These are phyloP conservation scores for Callimorpha dominula DNA, from an alignment of 2,888 invertebrate genomes.

Conservation along the genomic window DNA sequence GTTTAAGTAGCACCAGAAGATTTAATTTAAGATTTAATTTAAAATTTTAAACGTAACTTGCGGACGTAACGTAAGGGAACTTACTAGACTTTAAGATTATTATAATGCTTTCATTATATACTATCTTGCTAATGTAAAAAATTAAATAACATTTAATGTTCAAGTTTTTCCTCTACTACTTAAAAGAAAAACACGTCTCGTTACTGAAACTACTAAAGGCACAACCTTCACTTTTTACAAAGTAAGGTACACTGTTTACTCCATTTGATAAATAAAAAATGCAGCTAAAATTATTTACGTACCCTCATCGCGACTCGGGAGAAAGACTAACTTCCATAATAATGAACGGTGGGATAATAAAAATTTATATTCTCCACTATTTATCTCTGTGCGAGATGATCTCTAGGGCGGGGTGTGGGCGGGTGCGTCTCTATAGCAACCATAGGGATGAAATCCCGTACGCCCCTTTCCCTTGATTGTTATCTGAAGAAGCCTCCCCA, in stretches of 20 bases:
- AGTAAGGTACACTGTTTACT: constrained; percentile 21
- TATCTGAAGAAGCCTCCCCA: constrained; percentile 81
- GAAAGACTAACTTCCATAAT: constrained; percentile 73
- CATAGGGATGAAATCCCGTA: constrained; percentile 72
- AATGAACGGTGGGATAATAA: constrained; percentile 83
- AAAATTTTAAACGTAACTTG: too few species aligned
- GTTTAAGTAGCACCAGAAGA: too few species aligned
- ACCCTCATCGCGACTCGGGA: constrained; percentile 70
- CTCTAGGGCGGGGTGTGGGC: constrained; percentile 76
- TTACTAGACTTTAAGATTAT: too few species aligned
- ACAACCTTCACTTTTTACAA: not conserved
- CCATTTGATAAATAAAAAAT: constrained; percentile 53
- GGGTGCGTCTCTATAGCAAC: constrained; percentile 81
- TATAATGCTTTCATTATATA: too few species aligned
- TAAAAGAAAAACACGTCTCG: too few species aligned
- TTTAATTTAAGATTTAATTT: too few species aligned
- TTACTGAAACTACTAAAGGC: not conserved
- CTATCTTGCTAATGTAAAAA: too few species aligned
- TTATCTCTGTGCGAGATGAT: constrained; percentile 77
- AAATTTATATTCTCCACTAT: constrained; percentile 82
- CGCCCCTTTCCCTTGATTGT: constrained; percentile 83
- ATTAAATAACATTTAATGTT: not conserved
- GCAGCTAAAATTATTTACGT: constrained; percentile 48
- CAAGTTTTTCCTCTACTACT: too few species aligned
- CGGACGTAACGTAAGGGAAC: too few species aligned